Evolutionary conservation across 2,888 invertebrate species (phyloP), one percentile per base, ranked within the genome.

Genomic region (Drosophila neoperkinsi): DNA sequence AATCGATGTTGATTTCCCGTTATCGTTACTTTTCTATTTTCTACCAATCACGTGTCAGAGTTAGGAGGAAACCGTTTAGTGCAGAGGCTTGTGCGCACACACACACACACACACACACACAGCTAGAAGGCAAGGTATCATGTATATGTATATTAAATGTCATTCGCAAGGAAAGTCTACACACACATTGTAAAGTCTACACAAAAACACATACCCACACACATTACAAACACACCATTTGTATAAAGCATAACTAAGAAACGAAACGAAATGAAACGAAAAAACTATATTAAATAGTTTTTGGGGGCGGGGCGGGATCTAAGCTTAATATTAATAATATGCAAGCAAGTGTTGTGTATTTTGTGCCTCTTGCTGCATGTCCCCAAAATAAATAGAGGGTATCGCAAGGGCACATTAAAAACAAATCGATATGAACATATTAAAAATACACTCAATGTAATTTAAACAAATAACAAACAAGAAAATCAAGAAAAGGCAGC

Each of bases 271-370:
- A 46, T 46, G 16, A 46, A 43, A 25, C 46, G 13, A 46, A 46
- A 46, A 25, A 46, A 25, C 16, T 46, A 25, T 66, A 64, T 62
- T 51, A 36, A 63, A 72, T 52, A 61, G 46, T 61, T 63, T 61
- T 61, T n/a, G 41, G 51, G 41, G 21, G 51, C 33, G 16, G 50
- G 38, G 41, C 34, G n/a, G 38, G 46, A 51, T 50, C 28, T 66
- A 68, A 75, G 72, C 71, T 71, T 72, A 70, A 74, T 71, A 71
- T 61, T 68, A 69, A 79, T 70, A 66, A 77, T 74, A 71, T 59
- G 70, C 71, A 79, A 78, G 69, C 81, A 63, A 67, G 76, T 86
- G 85, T 90, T 88, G 84, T 90, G 88, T 74, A 85, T 70, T 74
- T 63, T 70, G 80, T 73, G 86, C 72, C 74, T 80, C 61, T 70